Conservation (phyloP, 2,797 vertebrate species). For the Macroramphosus scolopax region DNA sequence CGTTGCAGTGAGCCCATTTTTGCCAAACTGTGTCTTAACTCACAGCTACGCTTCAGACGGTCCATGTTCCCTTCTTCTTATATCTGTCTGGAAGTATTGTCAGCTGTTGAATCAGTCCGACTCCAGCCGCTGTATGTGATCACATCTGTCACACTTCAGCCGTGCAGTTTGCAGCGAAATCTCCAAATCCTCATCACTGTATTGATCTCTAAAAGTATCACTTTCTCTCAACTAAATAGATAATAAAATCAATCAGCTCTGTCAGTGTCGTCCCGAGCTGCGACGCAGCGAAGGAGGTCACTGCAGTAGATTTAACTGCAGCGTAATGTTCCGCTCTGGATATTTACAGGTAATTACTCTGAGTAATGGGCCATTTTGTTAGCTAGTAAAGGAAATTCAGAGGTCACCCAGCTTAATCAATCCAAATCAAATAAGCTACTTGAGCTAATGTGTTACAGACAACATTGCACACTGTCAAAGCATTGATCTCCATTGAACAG, state of each 20-base stretch:
- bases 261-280: too few species aligned
- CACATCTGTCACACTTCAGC: too few species aligned
- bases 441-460: slow-evolving; percentile 1
- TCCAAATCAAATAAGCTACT: slow-evolving; percentile 11
- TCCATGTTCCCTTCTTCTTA: too few species aligned
- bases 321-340: neutral
- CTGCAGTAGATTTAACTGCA: slow-evolving; percentile 3
- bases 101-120: too few species aligned
- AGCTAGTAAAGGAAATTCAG: neutral
- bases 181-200: too few species aligned
- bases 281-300: neutral
- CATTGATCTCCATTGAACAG: slow-evolving; percentile 9
- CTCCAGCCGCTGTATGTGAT: too few species aligned
- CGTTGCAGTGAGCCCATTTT: too few species aligned
- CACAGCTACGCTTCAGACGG: too few species aligned
- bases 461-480: slow-evolving; percentile 1
- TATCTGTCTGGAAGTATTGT: too few species aligned
- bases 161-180: too few species aligned
- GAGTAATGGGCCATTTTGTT: slow-evolving; percentile 8
- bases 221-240: neutral
- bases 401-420: slow-evolving; percentile 6
- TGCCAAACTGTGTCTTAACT: too few species aligned
- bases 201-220: too few species aligned
- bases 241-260: neutral
- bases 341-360: slow-evolving; percentile 10